Base-by-base conservation (phyloP, 2,113 vertebrate genomes). In the Chaenocephalus aceratus region DNA sequence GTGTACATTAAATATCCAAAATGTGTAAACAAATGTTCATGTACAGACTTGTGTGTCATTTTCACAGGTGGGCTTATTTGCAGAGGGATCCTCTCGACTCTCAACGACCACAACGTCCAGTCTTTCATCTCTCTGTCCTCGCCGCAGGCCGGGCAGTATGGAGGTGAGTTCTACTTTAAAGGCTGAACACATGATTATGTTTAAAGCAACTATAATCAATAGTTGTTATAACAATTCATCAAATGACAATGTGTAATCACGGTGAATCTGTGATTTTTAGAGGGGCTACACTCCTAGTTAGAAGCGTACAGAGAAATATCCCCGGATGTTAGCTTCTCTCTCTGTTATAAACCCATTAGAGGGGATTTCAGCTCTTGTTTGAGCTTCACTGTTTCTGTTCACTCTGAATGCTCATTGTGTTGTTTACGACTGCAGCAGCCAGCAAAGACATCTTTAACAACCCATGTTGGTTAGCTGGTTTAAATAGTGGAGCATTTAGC, bases 41-140 rank as follows among this genome's bases (percentile, higher is more conserved):
- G 36, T 41, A 41, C 36, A 41, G 6, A 41, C 6, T 41, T 41
- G 36, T 36, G 36, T 69, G 18, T 21, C 67, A 11, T 83, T 52
- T 0, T 68, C 57, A 0, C 88, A 98, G 97, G 97, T 8, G 97
- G 97, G 21, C 92, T 98, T 49, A 93, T 97, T 41, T 98, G 97
- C 90, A 94, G 97, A 52, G 97, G 96, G 2, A 95, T 98, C 72
- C 92, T 97, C 11, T 96, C 95, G 41, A 96, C 95, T 0, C 95
- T 97, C 69, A 88, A 96, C 0, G 93, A 97, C 10, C 97, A 97
- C 93, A 97, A 97, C 0, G 97, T 97, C 36, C 92, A 97, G 63
- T 94, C 96, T 1, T 97, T 97, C 87, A 97, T 98, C 83, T 97
- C 97, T 15, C 94, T 97, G 76, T 97, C 97, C 1, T 95, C 97